Evolutionary conservation across 2,888 invertebrate species (phyloP).

Genomic region (Belgica antarctica): DNA sequence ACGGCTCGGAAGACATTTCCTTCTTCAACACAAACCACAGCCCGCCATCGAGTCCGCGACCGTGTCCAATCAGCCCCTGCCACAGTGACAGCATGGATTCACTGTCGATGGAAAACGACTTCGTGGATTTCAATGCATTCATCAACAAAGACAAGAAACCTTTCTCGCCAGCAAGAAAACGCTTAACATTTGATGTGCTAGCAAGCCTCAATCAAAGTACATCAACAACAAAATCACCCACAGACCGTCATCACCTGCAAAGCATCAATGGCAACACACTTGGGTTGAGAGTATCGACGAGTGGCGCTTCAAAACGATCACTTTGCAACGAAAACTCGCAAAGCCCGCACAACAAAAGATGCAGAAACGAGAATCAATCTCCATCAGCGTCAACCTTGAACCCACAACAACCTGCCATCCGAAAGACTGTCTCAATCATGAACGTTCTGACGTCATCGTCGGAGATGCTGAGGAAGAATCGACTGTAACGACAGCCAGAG

Average conservation of each 20-base stretch:
- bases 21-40: conserved; percentile 51
- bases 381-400: neutral
- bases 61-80: conserved; percentile 46
- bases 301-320: neutral
- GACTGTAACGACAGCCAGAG: neutral
- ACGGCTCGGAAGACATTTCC: conserved; percentile 51
- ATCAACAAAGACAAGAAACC: conserved; percentile 28
- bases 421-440: conserved; percentile 28
- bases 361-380: conserved; percentile 23
- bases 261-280: neutral
- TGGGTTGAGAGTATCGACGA: neutral
- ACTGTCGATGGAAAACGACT: conserved; percentile 29
- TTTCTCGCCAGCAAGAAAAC: conserved; percentile 32
- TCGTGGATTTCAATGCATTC: conserved; percentile 19
- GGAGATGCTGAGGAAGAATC: conserved; percentile 20
- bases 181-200: conserved; percentile 23
- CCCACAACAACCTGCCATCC: conserved; percentile 6
- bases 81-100: conserved; percentile 26
- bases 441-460: conserved; percentile 29
- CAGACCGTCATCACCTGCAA: neutral
- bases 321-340: neutral
- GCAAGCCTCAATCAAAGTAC: neutral
- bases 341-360: conserved; percentile 10
- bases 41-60: conserved; percentile 46
- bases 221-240: no score